Conservation (phyloP, 1,140 invertebrate species). For the Ooceraea biroi region DNA sequence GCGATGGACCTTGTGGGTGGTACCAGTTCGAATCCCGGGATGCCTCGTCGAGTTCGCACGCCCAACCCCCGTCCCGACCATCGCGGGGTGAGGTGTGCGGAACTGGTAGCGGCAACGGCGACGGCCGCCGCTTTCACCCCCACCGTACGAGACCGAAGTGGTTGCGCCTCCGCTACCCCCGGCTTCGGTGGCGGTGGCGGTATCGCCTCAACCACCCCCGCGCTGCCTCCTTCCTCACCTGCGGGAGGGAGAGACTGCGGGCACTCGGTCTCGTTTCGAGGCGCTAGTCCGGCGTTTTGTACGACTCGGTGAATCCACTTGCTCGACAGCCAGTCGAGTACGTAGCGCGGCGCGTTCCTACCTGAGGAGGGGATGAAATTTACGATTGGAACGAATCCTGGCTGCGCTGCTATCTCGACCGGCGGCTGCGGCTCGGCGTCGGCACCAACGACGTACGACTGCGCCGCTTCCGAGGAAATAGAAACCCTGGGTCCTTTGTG, state of each 20-base stretch:
- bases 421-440: slow-evolving; percentile 38
- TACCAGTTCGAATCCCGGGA: slow-evolving; percentile 84
- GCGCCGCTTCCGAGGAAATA: slow-evolving; percentile 53
- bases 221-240: slow-evolving; percentile 53
- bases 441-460: slow-evolving; percentile 57
- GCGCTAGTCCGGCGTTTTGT: slow-evolving; percentile 73
- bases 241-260: slow-evolving; percentile 29
- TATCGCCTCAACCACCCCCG: slow-evolving; percentile 55
- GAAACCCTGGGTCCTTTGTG: slow-evolving; percentile 59
- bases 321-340: slow-evolving; percentile 67
- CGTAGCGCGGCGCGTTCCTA: slow-evolving; percentile 35
- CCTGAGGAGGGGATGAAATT: slow-evolving; percentile 49
- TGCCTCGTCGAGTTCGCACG: slow-evolving; percentile 79
- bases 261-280: slow-evolving; percentile 68
- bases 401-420: slow-evolving; percentile 54
- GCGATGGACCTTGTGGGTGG: slow-evolving; percentile 86
- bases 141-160: slow-evolving; percentile 58
- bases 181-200: slow-evolving; percentile 22
- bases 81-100: slow-evolving; percentile 67
- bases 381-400: slow-evolving; percentile 62
- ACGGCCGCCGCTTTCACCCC: slow-evolving; percentile 61
- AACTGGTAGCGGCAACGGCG: slow-evolving; percentile 56
- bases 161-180: slow-evolving; percentile 59
- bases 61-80: slow-evolving; percentile 79
- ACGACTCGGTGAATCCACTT: slow-evolving; percentile 74